These are phyloP conservation scores for Nudaria mundana DNA, from an alignment of 2,888 invertebrate genomes.

Conservation along the genomic window DNA sequence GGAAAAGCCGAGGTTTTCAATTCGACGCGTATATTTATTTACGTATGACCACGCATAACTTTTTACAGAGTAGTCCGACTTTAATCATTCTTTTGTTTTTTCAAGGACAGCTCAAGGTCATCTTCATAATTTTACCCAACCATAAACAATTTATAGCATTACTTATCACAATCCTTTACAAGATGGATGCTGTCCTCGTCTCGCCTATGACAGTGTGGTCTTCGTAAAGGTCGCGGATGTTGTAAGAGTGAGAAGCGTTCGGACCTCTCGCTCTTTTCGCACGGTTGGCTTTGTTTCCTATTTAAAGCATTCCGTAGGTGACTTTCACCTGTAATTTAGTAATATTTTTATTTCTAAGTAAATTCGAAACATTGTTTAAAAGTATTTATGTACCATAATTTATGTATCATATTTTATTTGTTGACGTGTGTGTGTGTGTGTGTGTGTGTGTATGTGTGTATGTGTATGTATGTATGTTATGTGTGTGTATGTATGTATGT, in stretches of 20 bases:
- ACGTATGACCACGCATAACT: too few relatives aligned
- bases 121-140: neutral
- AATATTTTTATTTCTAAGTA: neutral
- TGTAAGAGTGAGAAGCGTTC: constrained; percentile 69
- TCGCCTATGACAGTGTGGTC: constrained; percentile 45
- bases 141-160: constrained; percentile 21
- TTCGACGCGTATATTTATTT: too few relatives aligned
- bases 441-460: too few relatives aligned
- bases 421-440: too few relatives aligned
- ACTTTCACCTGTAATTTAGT: constrained; percentile 66
- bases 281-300: constrained; percentile 48
- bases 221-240: constrained; percentile 63
- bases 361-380: too few relatives aligned
- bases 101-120: constrained; percentile 17
- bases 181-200: constrained; percentile 67
- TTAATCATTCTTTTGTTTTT: too few relatives aligned
- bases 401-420: too few relatives aligned
- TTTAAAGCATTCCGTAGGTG: constrained; percentile 67
- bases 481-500: too few relatives aligned
- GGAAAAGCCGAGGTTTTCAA: neutral
- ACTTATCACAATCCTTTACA: constrained; percentile 67
- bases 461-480: too few relatives aligned
- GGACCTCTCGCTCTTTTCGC: constrained; percentile 9
- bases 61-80: too few relatives aligned
- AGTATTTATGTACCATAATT: too few relatives aligned